Conservation (phyloP, 2,888 invertebrate genomes). For the Panorpa germanica region DNA sequence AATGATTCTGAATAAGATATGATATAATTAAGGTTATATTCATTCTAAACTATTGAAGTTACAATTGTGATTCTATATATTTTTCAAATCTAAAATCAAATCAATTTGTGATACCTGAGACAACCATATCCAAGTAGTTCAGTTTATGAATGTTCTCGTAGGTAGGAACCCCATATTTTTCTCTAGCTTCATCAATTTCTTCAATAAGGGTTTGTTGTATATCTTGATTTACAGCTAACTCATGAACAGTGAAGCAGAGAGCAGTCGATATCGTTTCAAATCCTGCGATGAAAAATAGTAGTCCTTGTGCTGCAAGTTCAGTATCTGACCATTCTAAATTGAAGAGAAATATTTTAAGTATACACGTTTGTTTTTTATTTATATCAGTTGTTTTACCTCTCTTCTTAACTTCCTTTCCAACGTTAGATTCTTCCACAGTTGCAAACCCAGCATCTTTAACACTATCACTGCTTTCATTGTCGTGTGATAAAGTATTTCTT, state of each 20-base stretch:
- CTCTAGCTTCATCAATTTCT: slow-evolving; percentile 19
- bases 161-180: slow-evolving; percentile 19
- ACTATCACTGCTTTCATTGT: slow-evolving; percentile 7
- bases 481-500: slow-evolving; percentile 18
- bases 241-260: slow-evolving; percentile 19
- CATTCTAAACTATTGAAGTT: neutral
- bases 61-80: neutral
- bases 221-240: slow-evolving; percentile 21
- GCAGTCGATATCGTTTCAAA: slow-evolving; percentile 20
- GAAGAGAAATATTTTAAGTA: slow-evolving; percentile 1
- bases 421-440: slow-evolving; percentile 23
- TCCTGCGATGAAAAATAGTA: slow-evolving; percentile 21
- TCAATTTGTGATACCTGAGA: slow-evolving; percentile 19
- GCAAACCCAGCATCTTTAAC: slow-evolving; percentile 19
- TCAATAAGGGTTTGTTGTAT: slow-evolving; percentile 19
- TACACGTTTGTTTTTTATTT: too few relatives aligned
- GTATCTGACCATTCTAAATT: slow-evolving; percentile 17
- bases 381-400: too few relatives aligned
- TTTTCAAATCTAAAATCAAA: slow-evolving; percentile 2
- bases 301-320: slow-evolving; percentile 20
- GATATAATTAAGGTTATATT: slow-evolving; percentile 6
- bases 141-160: slow-evolving; percentile 27
- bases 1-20: slow-evolving; percentile 14
- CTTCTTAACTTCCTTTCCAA: slow-evolving; percentile 16
- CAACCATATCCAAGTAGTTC: slow-evolving; percentile 32